These are phyloP conservation scores for Saturnia japonica DNA, from an alignment of 2,888 invertebrate species.

Conservation along the genomic window DNA sequence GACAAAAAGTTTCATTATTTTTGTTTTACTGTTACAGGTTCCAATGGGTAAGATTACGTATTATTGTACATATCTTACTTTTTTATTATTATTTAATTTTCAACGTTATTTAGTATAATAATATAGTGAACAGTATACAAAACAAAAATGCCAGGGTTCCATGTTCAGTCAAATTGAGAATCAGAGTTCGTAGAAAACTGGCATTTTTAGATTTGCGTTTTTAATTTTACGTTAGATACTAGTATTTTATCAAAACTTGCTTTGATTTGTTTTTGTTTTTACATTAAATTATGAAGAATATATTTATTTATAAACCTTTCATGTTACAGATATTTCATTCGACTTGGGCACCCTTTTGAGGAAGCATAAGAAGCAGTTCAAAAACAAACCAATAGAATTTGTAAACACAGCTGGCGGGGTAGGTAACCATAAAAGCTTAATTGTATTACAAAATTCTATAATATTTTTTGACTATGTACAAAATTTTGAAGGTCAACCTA, in stretches of 20 bases:
- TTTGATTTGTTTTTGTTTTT: too few species aligned
- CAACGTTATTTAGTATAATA: neutral
- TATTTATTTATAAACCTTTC: neutral
- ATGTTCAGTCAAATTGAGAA: too few species aligned
- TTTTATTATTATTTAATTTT: neutral
- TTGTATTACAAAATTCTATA: slow-evolving; percentile 24
- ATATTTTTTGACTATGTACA: slow-evolving; percentile 7
- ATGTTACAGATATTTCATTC: slow-evolving; percentile 62
- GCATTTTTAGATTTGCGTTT: too few species aligned
- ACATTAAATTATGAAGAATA: neutral
- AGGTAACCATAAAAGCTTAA: slow-evolving; percentile 43
- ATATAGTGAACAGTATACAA: neutral
- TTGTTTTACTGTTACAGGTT: slow-evolving; percentile 53
- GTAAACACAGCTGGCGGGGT: slow-evolving; percentile 66
- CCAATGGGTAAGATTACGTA: slow-evolving; percentile 52
- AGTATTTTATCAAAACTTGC: too few species aligned
- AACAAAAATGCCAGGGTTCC: too few species aligned
- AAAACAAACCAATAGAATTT: slow-evolving; percentile 62
- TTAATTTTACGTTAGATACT: too few species aligned
- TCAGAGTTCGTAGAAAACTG: too few species aligned
- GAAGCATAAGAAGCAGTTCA: slow-evolving; percentile 62
- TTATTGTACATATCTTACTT: neutral
- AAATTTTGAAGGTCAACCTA: neutral
- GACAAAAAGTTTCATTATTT: slow-evolving; percentile 30
- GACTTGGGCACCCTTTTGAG: slow-evolving; percentile 60